Conservation (phyloP, 2,797 vertebrate genomes). For the Glyptemys insculpta region DNA sequence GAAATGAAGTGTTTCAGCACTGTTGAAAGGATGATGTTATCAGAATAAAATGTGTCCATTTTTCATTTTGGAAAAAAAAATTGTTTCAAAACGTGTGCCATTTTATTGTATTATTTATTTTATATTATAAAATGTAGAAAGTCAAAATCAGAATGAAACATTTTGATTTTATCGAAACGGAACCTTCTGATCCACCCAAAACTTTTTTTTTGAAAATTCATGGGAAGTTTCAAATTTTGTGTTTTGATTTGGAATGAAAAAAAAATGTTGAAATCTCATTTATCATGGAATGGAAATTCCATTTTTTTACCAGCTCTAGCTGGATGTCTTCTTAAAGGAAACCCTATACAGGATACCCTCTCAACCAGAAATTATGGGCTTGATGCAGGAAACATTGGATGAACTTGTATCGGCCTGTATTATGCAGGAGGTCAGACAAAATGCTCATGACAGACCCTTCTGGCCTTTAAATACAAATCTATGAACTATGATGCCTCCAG, state of each 20-base stretch:
- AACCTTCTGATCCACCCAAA: no score
- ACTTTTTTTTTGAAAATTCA: no score
- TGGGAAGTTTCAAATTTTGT: no score
- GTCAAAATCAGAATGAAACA: no score
- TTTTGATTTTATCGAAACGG: no score
- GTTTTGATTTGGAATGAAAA: no score
- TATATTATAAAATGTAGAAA: no score
- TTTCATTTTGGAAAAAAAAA: neutral
- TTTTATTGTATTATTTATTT: no score
- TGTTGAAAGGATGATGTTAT: neutral
- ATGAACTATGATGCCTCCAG: neutral
- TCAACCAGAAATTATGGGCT: neutral
- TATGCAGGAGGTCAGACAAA: neutral
- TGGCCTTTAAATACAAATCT: neutral
- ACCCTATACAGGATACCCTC: neutral
- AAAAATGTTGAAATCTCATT: no score
- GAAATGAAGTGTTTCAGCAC: no score
- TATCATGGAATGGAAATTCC: neutral
- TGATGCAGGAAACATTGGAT: neutral
- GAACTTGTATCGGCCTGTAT: neutral
- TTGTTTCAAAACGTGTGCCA: no score
- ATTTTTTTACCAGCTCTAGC: neutral
- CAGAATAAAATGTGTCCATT: neutral
- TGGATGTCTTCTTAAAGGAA: neutral
- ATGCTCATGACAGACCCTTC: neutral